Base-by-base conservation (phyloP, 1,140 invertebrate genomes). In the Teleopsis dalmanni region DNA sequence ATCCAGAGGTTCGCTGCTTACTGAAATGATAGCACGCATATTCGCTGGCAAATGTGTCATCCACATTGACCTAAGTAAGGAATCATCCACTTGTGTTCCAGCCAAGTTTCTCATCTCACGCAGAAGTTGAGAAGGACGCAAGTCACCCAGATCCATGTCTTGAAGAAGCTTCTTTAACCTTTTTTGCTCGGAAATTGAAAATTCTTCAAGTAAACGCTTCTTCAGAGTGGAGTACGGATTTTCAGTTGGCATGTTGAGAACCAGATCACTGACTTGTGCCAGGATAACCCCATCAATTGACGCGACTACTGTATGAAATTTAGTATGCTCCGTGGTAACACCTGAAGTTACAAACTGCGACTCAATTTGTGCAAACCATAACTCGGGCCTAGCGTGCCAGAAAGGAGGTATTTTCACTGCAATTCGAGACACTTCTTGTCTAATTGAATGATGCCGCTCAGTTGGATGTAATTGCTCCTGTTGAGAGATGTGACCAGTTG, bases 301-400 rank as follows among this genome's bases (percentile, higher is more conserved):
- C 9, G 45, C 13, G 10, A 47, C 45, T 4, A 47, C n/a, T 9
- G 45, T 37, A 16, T 31, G 27, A 18, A 16, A 40, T 19, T 48
- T 48, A 2, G 26, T 31, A 11, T 33, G 22, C n/a, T 48, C 47
- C 6, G 47, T 41, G 1, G 31, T 23, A 16, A 48, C 34, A 1
- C 47, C 36, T 4, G 36, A 25, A 1, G 13, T 19, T 11, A n/a
- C 23, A 23, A 47, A 47, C 31, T 41, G 36, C 3, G 36, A 25
- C 19, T 48, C 47, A 23, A 48, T 26, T 19, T 48, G 47, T 26
- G 26, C 25, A 33, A 48, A 48, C 47, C 47, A 48, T 8, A 48
- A n/a, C 22, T 26, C 21, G 2, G 33, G 33, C 13, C 18, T 25
- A 10, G 33, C 21, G n/a, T 47, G 22, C 44, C 44, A 36, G 6